phyloP scores from a whole-genome alignment of 2,797 vertebrate genomes.

The Ctenopoma multispine region DNA sequence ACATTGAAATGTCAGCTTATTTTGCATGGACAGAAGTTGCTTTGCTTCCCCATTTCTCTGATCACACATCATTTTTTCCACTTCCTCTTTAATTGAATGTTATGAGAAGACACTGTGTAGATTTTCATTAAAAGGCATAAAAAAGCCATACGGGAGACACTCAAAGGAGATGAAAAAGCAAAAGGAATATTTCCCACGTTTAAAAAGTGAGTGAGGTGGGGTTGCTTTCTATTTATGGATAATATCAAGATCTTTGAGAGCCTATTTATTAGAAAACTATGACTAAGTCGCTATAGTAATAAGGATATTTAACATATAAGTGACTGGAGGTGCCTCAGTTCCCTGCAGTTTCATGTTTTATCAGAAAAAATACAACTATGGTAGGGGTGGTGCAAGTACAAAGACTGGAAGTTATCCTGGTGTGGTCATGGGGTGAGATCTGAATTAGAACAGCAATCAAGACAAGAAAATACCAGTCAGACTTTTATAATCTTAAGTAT shows the following conservation, averaged over 20 bases:
- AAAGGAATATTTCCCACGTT: background rate
- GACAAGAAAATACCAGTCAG: background rate
- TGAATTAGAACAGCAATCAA: background rate
- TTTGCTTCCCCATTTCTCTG: constrained; percentile 64
- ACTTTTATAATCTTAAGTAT: background rate
- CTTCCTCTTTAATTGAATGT: constrained; percentile 68
- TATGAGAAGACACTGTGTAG: constrained; percentile 40
- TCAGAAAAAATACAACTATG: background rate
- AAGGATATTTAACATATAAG: background rate
- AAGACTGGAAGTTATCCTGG: background rate
- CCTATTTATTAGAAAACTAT: background rate
- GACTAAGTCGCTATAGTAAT: background rate
- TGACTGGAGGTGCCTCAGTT: background rate
- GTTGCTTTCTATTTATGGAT: constrained; percentile 3
- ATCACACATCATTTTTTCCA: constrained; percentile 62
- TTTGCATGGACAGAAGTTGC: constrained; percentile 65
- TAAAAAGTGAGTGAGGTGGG: constrained; percentile 21
- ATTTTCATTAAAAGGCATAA: constrained; percentile 45
- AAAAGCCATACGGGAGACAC: background rate
- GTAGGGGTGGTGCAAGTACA: background rate
- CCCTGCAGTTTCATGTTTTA: constrained; percentile 1
- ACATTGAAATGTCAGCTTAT: constrained; percentile 60
- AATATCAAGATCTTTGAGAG: constrained; percentile 3
- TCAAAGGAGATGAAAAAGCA: constrained; percentile 16
- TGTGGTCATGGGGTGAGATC: background rate